Evolutionary conservation across 2,888 invertebrate genomes (phyloP).

Genomic region (Tetranychus truncatus): DNA sequence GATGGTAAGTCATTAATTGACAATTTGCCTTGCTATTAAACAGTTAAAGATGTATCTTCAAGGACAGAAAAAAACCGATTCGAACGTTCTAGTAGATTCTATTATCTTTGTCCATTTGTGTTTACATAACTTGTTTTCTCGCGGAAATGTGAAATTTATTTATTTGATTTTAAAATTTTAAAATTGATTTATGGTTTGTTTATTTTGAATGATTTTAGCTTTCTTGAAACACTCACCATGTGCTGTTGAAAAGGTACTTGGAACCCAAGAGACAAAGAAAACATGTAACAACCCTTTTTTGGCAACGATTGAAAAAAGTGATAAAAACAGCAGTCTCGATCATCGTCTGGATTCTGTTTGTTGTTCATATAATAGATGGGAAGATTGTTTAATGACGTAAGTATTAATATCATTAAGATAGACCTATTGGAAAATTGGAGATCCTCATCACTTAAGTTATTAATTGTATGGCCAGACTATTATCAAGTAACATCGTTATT

Average conservation of each 20-base stretch:
- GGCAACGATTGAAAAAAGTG: slow-evolving; percentile 18
- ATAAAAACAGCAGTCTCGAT: slow-evolving; percentile 15
- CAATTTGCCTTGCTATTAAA: neutral
- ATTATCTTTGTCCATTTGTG: no score
- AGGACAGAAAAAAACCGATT: no score
- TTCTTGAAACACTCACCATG: slow-evolving; percentile 21
- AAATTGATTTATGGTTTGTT: neutral
- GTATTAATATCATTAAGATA: neutral
- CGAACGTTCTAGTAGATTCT: no score
- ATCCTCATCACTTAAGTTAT: neutral
- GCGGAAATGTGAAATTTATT: neutral
- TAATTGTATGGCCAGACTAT: no score
- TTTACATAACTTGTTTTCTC: neutral
- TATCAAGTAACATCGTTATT: no score
- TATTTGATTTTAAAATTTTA: neutral
- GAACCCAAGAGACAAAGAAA: slow-evolving; percentile 13
- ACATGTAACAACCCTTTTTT: slow-evolving; percentile 18
- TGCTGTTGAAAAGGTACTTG: slow-evolving; percentile 19
- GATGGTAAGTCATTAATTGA: neutral
- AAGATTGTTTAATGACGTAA: slow-evolving; percentile 16
- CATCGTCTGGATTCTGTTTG: slow-evolving; percentile 20
- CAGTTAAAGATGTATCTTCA: no score
- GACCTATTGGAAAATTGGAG: neutral
- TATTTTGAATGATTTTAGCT: slow-evolving; percentile 7
- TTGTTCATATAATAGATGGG: slow-evolving; percentile 19